phyloP scores from a whole-genome alignment of 2,113 vertebrate genomes.

The Phrynosoma blainvillii region DNA sequence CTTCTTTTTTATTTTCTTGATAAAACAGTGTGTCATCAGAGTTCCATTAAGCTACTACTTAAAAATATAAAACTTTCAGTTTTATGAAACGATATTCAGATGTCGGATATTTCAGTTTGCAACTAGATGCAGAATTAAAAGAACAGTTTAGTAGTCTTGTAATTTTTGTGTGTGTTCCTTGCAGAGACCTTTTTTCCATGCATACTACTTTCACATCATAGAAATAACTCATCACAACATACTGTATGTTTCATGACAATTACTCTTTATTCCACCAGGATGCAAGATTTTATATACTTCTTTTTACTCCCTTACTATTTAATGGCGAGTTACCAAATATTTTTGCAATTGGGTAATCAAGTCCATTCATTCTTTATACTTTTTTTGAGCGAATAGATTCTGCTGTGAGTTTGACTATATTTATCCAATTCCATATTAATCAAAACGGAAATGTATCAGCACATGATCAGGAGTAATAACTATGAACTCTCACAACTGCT shows the following conservation, averaged over 20 bases:
- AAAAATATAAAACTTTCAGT: too few relatives aligned
- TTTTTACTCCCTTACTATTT: conserved; percentile 57
- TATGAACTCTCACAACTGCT: background rate
- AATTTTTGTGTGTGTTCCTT: conserved; percentile 36
- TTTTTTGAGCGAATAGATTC: conserved; percentile 26
- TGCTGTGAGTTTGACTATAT: fast-evolving
- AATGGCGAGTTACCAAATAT: conserved; percentile 65
- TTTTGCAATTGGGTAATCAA: conserved; percentile 59
- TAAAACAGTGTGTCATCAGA: too few relatives aligned
- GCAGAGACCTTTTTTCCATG: conserved; percentile 42
- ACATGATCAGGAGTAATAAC: background rate
- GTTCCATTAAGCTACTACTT: too few relatives aligned
- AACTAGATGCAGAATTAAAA: conserved; percentile 17
- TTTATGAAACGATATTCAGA: too few relatives aligned
- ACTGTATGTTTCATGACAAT: conserved; percentile 38
- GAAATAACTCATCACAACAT: conserved; percentile 50
- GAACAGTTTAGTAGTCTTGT: conserved; percentile 42
- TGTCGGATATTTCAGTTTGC: too few relatives aligned
- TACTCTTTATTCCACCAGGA: conserved; percentile 59
- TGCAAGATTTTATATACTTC: conserved; percentile 45
- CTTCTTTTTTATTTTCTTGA: too few relatives aligned
- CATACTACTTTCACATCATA: conserved; percentile 54
- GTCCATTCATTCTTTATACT: conserved; percentile 23
- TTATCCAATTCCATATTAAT: background rate
- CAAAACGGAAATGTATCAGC: background rate